Evolutionary conservation across 64 coral and sea anemone genomes (phyloP).

Genomic region (Catalaphyllia jardinei): DNA sequence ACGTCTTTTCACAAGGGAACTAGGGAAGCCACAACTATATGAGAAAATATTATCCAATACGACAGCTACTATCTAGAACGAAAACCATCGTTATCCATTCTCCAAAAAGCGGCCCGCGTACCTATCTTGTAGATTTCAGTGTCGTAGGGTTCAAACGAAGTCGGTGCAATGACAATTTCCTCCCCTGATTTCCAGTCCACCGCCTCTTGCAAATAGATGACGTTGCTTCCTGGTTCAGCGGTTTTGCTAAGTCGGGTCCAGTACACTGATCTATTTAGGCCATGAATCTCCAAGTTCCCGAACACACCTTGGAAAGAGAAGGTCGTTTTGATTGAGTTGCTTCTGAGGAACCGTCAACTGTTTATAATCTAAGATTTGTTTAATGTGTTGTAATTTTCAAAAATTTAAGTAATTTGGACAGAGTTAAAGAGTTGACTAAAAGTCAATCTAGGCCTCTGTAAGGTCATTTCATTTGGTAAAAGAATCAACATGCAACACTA

Average conservation of each 20-base stretch:
- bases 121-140: slow-evolving; percentile 63
- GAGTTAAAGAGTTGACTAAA: too few species aligned
- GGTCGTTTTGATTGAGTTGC: neutral
- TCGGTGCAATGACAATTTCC: slow-evolving; percentile 71
- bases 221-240: slow-evolving; percentile 45
- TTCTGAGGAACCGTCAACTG: too few species aligned
- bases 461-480: too few species aligned
- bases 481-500: too few species aligned
- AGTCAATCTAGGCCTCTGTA: too few species aligned
- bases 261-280: slow-evolving; percentile 49
- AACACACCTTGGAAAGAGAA: slow-evolving; percentile 42
- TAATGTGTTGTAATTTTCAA: too few species aligned
- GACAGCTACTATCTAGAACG: too few species aligned
- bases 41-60: too few species aligned
- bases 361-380: too few species aligned
- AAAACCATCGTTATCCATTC: neutral
- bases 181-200: slow-evolving; percentile 78
- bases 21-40: too few species aligned
- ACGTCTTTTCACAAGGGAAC: too few species aligned
- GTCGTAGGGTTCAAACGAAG: slow-evolving; percentile 59
- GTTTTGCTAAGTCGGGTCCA: slow-evolving; percentile 72
- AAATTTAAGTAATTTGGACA: too few species aligned
- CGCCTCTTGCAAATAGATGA: slow-evolving; percentile 48
- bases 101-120: neutral
- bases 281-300: slow-evolving; percentile 72